A percentile compares a stretch with the other conserved stretches of the same genome.
Conservation (phyloP, 2,888 invertebrate genomes). For the Callosobruchus maculatus region DNA sequence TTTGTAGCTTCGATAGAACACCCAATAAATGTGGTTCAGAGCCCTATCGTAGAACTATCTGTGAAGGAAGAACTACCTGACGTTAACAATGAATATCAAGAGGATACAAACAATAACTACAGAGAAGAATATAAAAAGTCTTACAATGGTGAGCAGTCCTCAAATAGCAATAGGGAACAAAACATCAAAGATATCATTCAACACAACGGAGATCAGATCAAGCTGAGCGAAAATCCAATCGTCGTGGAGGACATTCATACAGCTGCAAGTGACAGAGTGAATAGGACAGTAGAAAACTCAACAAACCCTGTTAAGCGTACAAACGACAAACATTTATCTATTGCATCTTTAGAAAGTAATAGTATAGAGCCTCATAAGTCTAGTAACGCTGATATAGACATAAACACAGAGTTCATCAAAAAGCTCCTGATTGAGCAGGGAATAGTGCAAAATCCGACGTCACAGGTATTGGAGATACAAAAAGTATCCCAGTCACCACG, state of each 20-base stretch:
- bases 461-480: conserved; percentile 17
- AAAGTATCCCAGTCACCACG: conserved; percentile 10
- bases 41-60: conserved; percentile 64
- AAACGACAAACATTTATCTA: conserved; percentile 28
- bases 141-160: neutral
- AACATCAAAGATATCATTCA: conserved; percentile 3
- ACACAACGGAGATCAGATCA: conserved; percentile 11
- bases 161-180: neutral
- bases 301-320: conserved; percentile 26
- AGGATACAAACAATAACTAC: neutral
- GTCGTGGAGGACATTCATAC: conserved; percentile 54
- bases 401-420: conserved; percentile 45
- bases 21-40: conserved; percentile 66
- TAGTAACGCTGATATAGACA: conserved; percentile 6
- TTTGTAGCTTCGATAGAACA: conserved; percentile 69
- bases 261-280: conserved; percentile 43
- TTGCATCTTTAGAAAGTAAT: conserved; percentile 6
- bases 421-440: conserved; percentile 33
- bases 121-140: neutral
- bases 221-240: conserved; percentile 45
- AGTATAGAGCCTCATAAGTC: conserved; percentile 2
- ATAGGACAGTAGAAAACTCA: conserved; percentile 28
- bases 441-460: conserved; percentile 15
- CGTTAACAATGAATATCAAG: conserved; percentile 2
- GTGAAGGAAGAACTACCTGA: conserved; percentile 29